Evolutionary conservation across 2,888 invertebrate species (phyloP), one percentile per base, ranked within the genome.

Genomic region (Clepsis dumicolana): DNA sequence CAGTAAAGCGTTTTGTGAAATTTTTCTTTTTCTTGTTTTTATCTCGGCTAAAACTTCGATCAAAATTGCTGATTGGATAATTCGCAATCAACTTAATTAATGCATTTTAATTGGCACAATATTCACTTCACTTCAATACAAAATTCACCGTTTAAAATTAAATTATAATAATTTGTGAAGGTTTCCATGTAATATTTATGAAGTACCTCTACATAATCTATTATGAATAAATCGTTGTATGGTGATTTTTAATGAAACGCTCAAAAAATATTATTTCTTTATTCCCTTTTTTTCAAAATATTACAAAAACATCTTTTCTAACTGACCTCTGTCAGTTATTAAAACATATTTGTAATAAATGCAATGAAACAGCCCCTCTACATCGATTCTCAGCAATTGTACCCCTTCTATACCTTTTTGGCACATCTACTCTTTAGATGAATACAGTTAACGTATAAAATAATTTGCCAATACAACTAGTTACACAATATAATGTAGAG

Each of bases 281-380:
- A 57, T 57, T 63, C 38, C 62, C 35, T 57, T 61, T 66, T 63
- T 64, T 32, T 62, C 32, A 50, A 12, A 48, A 62, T 67, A 67
- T 63, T 67, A 67, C 67, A 67, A 67, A 62, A 57, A 67, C 56
- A 63, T 38, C 14, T n/a, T 62, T 63, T 41, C 50, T 29, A 57
- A 67, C 62, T 57, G 67, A 41, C n/a, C 4, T 54, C 54, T 27
- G 21, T 41, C 67, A 62, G 66, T 54, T 54, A 25, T 18, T 32
- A 50, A 50, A 60, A 48, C 48, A 64, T 67, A 61, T 67, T 67
- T 63, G 67, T 56, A 67, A 63, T 62, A 67, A 67, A 67, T 67
- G 67, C 67, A 50, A n/a, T 32, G 14, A 44, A 25, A n/a, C n/a
- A 1, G 16, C 18, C 18, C 16, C 8, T 5, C 16, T 7, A 16